Percentiles rank a stretch among this genome's conserved stretches.
Evolutionary conservation across 1,140 invertebrate species (phyloP).

Genomic region (Drosophila subpulchrella): DNA sequence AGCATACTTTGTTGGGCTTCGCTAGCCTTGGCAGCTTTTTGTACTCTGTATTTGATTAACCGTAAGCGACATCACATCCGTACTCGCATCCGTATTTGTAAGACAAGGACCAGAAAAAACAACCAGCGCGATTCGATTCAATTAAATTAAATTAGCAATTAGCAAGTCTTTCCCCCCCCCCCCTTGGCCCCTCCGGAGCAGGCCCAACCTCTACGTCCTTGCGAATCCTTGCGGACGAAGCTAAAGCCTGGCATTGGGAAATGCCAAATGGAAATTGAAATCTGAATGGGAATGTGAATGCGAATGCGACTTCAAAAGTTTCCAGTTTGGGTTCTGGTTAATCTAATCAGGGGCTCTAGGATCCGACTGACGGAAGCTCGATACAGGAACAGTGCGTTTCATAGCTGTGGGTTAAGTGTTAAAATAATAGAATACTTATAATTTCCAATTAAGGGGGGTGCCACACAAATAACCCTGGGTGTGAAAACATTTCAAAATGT

Average conservation of each 20-base stretch:
- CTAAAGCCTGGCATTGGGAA: conserved; percentile 2
- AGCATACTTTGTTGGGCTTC: conserved; percentile 80
- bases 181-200: too few species aligned
- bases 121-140: conserved; percentile 32
- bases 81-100: conserved; percentile 29
- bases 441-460: too few species aligned
- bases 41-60: conserved; percentile 44
- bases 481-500: too few species aligned
- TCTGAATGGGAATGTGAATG: conserved; percentile 30
- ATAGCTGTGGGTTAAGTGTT: not conserved
- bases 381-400: conserved; percentile 23
- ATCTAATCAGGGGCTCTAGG: conserved; percentile 32
- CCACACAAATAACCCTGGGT: too few species aligned
- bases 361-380: conserved; percentile 5
- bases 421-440: too few species aligned
- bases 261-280: conserved; percentile 13
- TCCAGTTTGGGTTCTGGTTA: conserved; percentile 33
- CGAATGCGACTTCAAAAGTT: conserved; percentile 37
- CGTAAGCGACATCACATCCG: conserved; percentile 47
- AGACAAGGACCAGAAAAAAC: conserved; percentile 8
- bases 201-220: not conserved
- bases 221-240: conserved; percentile 12
- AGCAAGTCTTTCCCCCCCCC: conserved; percentile 28
- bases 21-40: conserved; percentile 61
- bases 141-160: conserved; percentile 53